Percentiles rank a stretch among this genome's conserved stretches.
Evolutionary conservation across 2,113 vertebrate species (phyloP).

Genomic region (Saccopteryx bilineata): DNA sequence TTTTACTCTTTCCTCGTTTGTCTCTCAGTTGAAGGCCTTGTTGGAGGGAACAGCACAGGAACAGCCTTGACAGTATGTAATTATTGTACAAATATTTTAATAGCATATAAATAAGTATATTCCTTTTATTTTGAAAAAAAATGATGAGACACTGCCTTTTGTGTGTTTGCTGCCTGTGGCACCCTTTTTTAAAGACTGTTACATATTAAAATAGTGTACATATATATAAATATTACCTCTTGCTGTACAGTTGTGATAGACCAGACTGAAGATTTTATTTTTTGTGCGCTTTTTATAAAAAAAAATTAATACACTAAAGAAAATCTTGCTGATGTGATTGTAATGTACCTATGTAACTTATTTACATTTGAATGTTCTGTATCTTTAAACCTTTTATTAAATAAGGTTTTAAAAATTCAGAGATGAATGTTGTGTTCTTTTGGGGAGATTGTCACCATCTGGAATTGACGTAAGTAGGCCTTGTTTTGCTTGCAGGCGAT

Average conservation of each 20-base stretch:
- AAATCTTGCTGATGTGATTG: constrained; percentile 91
- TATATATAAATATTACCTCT: constrained; percentile 88
- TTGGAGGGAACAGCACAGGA: constrained; percentile 88
- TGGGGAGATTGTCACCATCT: background rate
- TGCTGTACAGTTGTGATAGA: constrained; percentile 92
- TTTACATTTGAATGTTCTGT: constrained; percentile 91
- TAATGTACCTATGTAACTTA: constrained; percentile 92
- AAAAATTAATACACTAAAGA: constrained; percentile 92
- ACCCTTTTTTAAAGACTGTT: constrained; percentile 90
- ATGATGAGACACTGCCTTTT: constrained; percentile 89
- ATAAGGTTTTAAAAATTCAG: constrained; percentile 88
- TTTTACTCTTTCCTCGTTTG: constrained; percentile 83
- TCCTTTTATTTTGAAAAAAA: constrained; percentile 90
- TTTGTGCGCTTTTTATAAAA: constrained; percentile 92
- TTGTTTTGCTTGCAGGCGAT: constrained; percentile 23
- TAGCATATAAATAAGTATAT: constrained; percentile 89
- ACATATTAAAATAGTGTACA: constrained; percentile 87
- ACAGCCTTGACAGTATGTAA: constrained; percentile 88
- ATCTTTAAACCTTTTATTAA: constrained; percentile 92
- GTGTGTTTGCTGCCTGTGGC: constrained; percentile 90
- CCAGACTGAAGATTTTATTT: constrained; percentile 91
- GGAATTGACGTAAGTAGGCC: background rate
- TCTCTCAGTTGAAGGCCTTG: constrained; percentile 86
- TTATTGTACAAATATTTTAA: constrained; percentile 91
- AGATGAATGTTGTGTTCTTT: constrained; percentile 63